Evolutionary conservation across 2,888 invertebrate species (phyloP).

Genomic region (Oeneis ivallda): DNA sequence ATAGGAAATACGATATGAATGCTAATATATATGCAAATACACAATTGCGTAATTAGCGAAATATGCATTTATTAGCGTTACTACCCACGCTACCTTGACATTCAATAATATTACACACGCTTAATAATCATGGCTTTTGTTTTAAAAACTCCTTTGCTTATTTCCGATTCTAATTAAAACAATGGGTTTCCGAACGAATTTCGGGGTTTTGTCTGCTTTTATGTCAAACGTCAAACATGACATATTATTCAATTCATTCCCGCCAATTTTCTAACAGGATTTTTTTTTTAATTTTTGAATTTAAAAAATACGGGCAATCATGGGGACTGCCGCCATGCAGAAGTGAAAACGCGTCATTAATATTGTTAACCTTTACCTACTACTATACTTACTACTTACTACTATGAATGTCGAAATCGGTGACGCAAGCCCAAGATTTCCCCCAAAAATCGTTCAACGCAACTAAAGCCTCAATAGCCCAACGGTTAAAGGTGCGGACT

Average conservation of each 20-base stretch:
- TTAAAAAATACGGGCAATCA: too few species aligned
- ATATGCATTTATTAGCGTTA: slow-evolving; percentile 36
- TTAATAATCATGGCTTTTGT: slow-evolving; percentile 16
- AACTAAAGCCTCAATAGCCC: too few species aligned
- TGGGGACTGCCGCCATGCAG: too few species aligned
- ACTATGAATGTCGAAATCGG: too few species aligned
- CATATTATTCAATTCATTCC: not conserved
- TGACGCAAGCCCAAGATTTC: too few species aligned
- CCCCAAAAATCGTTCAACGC: too few species aligned
- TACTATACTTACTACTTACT: too few species aligned
- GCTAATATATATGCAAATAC: slow-evolving; percentile 34
- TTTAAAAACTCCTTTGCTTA: slow-evolving; percentile 12
- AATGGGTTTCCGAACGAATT: slow-evolving; percentile 10
- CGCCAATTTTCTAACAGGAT: slow-evolving; percentile 1
- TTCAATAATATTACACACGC: slow-evolving; percentile 27
- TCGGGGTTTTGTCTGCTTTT: slow-evolving; percentile 9
- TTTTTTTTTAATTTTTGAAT: not conserved
- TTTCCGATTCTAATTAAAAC: slow-evolving; percentile 12
- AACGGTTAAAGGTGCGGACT: too few species aligned
- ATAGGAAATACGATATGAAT: slow-evolving; percentile 26
- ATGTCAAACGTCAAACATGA: not conserved
- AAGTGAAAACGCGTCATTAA: too few species aligned
- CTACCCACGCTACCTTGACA: slow-evolving; percentile 36
- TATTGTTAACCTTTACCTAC: too few species aligned
- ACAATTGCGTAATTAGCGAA: slow-evolving; percentile 36